Evolutionary conservation across 2,797 vertebrate species (phyloP).

Genomic region (Diplodus puntazzo): DNA sequence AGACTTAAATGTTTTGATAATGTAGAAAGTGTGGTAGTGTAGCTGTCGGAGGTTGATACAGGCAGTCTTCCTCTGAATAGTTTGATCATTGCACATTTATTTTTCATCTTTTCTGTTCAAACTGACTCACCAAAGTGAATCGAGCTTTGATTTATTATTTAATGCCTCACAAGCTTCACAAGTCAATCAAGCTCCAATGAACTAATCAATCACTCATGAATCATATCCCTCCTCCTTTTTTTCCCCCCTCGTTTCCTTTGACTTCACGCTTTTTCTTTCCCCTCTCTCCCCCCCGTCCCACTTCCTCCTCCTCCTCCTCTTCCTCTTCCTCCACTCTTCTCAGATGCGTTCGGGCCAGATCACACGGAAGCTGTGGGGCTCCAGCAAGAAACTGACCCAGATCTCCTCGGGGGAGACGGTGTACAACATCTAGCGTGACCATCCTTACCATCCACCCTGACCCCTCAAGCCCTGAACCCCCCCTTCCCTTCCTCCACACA

Average conservation of each 20-base stretch:
- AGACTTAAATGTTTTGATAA: slow-evolving; percentile 29
- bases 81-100: slow-evolving; percentile 28
- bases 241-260: slow-evolving; percentile 24
- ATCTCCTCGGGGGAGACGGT: slow-evolving; percentile 96
- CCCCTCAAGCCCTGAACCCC: slow-evolving; percentile 41
- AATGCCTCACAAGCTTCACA: slow-evolving; percentile 46
- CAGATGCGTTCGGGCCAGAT: slow-evolving; percentile 97
- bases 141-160: slow-evolving; percentile 51
- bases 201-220: slow-evolving; percentile 76
- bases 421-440: slow-evolving; percentile 89
- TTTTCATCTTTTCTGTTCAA: slow-evolving; percentile 45
- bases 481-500: slow-evolving; percentile 43
- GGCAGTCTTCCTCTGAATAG: not conserved
- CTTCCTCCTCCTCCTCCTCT: slow-evolving; percentile 70
- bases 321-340: slow-evolving; percentile 82
- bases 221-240: slow-evolving; percentile 64
- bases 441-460: slow-evolving; percentile 57
- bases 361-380: slow-evolving; percentile 97
- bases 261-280: slow-evolving; percentile 23
- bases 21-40: slow-evolving; percentile 28
- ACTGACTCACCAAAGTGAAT: slow-evolving; percentile 51
- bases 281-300: not conserved
- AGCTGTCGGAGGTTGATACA: slow-evolving; percentile 21
- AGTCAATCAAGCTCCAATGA: slow-evolving; percentile 55
- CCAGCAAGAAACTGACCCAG: slow-evolving; percentile 94